Base-by-base conservation (phyloP, 1,140 invertebrate genomes). In the Drosophila guanche region DNA sequence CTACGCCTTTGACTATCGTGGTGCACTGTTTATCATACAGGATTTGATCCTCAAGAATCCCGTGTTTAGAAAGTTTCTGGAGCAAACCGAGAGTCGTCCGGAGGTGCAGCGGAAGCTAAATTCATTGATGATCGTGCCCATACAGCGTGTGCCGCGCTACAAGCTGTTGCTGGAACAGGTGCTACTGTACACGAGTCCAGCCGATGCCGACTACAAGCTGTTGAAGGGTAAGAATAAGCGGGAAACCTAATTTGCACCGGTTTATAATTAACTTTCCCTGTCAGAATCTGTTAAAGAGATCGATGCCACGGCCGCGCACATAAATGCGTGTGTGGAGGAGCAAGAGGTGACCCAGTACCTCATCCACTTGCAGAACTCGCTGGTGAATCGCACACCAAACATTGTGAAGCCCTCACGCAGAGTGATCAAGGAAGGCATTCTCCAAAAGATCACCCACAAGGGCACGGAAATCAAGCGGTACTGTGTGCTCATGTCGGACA, bases 121-220 rank as follows among this genome's bases (percentile, higher is more conserved):
- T 55, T 94, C 95, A 0, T 86, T 96, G 14, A 92, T 96, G 57
- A 96, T 96, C 71, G 94, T 94, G 40, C 96, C 95, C 33, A 95
- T 96, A 70, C 96, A 96, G 89, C 92, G 96, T 73, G 92, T 96
- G 54, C 96, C 95, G 12, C 93, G 95, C 68, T 96, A 96, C 90
- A 94, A 95, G 73, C 91, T 96, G 29, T 91, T 96, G 5, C 90
- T 96, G 12, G 94, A 94, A 84, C 94, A 96, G 90, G 92, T 96
- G 0, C 77, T 95, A 42, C 92, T 93, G 55, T 93, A 95, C 61
- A 95, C 95, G 1, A 91, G 92, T 37, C 89, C 91, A 23, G 92
- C 92, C 27, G 94, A 95, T 73, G 91, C 92, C 70, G 94, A 95
- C 74, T 95, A 94, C 81, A 85, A 92, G 52, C 81, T 89, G 22